These are phyloP conservation scores for Noturus placidus DNA, from an alignment of 2,113 vertebrate genomes.

Conservation along the genomic window DNA sequence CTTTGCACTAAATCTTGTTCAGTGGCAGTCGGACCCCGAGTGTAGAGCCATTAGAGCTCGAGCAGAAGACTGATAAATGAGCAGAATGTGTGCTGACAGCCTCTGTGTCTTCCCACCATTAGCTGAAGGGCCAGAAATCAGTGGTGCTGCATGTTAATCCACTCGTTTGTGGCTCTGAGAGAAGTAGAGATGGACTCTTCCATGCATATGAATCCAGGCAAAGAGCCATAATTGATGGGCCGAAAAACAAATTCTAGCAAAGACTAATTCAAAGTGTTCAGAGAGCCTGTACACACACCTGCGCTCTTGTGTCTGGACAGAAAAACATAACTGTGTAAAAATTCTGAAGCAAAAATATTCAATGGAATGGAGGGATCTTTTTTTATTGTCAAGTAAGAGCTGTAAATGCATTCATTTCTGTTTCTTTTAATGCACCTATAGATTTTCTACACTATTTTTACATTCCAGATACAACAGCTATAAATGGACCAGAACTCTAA, in stretches of 20 bases:
- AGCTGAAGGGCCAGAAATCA: constrained; percentile 26
- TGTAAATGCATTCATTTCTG: background rate
- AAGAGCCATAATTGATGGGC: background rate
- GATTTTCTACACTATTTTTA: background rate
- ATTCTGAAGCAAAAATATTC: background rate
- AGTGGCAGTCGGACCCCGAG: constrained; percentile 19
- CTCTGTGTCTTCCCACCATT: constrained; percentile 23
- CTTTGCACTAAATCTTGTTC: constrained; percentile 22
- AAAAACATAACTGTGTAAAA: background rate
- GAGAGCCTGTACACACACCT: background rate
- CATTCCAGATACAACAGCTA: background rate
- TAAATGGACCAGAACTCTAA: background rate
- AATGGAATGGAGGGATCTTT: background rate
- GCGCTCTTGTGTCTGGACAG: background rate
- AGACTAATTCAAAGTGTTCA: background rate
- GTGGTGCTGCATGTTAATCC: constrained; percentile 41
- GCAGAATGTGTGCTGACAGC: constrained; percentile 37
- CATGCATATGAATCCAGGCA: constrained; percentile 7
- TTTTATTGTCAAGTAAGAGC: background rate
- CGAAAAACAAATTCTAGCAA: constrained; percentile 6
- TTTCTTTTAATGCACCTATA: background rate
- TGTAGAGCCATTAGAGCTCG: constrained; percentile 14
- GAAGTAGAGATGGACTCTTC: constrained; percentile 14
- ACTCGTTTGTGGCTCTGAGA: constrained; percentile 7
- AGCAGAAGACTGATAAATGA: constrained; percentile 44